Evolutionary conservation across 2,113 vertebrate species (phyloP), one percentile per base, ranked within the genome.

Genomic region (Pelusios castaneus): DNA sequence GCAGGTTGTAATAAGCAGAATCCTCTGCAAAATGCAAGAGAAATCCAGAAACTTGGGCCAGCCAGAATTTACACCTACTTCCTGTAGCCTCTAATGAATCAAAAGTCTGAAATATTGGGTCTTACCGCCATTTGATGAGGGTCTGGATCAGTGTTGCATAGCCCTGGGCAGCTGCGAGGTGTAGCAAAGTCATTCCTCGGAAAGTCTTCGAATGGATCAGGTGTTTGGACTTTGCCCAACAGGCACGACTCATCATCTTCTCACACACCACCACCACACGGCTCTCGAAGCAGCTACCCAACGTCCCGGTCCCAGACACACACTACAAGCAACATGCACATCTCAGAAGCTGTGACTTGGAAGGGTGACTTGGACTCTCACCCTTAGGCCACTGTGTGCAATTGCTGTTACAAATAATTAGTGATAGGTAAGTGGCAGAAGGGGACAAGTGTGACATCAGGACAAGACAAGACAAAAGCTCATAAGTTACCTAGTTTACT

Each of bases 141-240:
- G 99, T 99, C 98, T 99, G 99, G 97, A 99, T 99, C 82, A 99
- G 99, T 41, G 99, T 99, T 97, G 99, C 99, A 10, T 99, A 99
- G 96, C 99, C 99, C 97, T 99, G 99, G 91, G 99, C 99, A 5
- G 99, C 99, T 0, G 99, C 99, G 77, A 99, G 98, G 97, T 99
- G 99, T 56, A 99, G 97, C 91, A 99, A 98, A 3, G 99, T 99
- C 99, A 99, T 99, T 85, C 99, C 99, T 82, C 99, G 98, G 98
- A 99, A 99, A 41, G 99, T 99, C 98, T 99, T 99, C 4, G 99
- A 99, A 94, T 99, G 99, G 98, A 99, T 99, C 97, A 99, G 97
- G 96, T 99, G 99, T 98, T 99, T 99, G 97, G 99, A 99, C 97
- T 99, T 99, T n/a, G 99, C 98, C 99, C 99, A 99, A 98, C 99